Base-by-base conservation (phyloP, 2,888 invertebrate genomes). In the Sisyra nigra region DNA sequence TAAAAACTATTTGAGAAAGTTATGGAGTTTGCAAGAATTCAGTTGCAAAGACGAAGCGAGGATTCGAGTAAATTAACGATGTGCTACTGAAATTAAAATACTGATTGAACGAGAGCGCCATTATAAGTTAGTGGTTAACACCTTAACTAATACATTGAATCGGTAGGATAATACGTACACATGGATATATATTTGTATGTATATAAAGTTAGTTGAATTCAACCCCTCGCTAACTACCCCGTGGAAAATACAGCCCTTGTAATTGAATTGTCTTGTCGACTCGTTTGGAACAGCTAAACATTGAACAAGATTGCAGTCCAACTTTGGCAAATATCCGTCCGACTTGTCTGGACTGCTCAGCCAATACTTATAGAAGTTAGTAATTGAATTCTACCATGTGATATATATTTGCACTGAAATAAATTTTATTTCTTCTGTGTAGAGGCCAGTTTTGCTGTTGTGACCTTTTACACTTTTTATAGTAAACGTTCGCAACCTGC, bases 251-350 rank as follows among this genome's bases (percentile, higher is more conserved):
- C 55, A 59, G 55, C 57, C 47, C 41, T 54, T 52, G 59, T 63
- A 63, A 63, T 63, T 62, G 63, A 63, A 63, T 63, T 62, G 63
- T 63, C 63, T 61, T 62, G 61, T 61, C 60, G 59, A 57, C 57
- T 53, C 53, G 53, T 53, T 49, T 51, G 53, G 34, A 40, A 17
- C 18, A 40, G 40, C 14, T 13, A 31, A 17, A 40, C 31, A 15
- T 40, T 11, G 30, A 13, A 18, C 38, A 24, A 38, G 15, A 34
- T 13, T 38, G 38, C 19, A 24, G 13, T 38, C 24, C 18, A 13
- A 24, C 19, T 19, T 41, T 41, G 41, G 32, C 41, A 41, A 41
- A 18, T 39, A 29, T 3, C 24, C 17, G 39, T 29, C 17, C 14
- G 32, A 57, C 57, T 57, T 56, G 57, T 56, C 56, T 57, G 57